These are phyloP conservation scores for Macrotrachela quadricornifera DNA, from an alignment of 1,140 invertebrate species.

Conservation along the genomic window DNA sequence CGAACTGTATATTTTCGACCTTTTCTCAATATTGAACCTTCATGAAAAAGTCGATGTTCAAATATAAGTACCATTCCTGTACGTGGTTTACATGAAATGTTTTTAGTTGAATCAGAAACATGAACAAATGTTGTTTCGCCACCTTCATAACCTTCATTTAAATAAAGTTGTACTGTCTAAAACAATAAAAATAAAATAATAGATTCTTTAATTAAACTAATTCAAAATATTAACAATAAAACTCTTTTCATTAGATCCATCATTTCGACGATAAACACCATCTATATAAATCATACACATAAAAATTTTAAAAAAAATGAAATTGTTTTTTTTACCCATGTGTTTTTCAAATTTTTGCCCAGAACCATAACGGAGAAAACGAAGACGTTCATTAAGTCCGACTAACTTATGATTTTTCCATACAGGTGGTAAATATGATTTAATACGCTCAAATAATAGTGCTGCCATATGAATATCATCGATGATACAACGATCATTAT, in stretches of 20 bases:
- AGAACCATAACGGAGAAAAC: slow-evolving; percentile 15
- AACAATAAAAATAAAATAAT: slow-evolving; percentile 11
- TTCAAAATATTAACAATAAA: too few species aligned
- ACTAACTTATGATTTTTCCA: slow-evolving; percentile 13
- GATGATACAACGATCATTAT: slow-evolving; percentile 15
- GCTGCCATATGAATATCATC: slow-evolving; percentile 12
- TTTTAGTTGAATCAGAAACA: slow-evolving; percentile 15
- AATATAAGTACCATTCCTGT: slow-evolving; percentile 15
- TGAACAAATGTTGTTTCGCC: slow-evolving; percentile 15
- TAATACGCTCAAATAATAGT: neutral
- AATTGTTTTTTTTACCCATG: neutral
- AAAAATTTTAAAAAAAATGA: too few species aligned
- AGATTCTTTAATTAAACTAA: neutral
- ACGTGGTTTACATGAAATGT: slow-evolving; percentile 13
- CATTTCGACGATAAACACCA: too few species aligned
- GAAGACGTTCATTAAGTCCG: slow-evolving; percentile 15
- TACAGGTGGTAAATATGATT: neutral
- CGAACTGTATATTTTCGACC: slow-evolving; percentile 15
- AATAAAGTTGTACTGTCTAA: slow-evolving; percentile 13
- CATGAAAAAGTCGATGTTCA: slow-evolving; percentile 16
- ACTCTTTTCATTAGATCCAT: too few species aligned
- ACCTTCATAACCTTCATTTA: slow-evolving; percentile 18
- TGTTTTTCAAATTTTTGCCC: slow-evolving; percentile 17
- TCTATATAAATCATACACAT: too few species aligned
- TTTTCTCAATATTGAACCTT: slow-evolving; percentile 13